phyloP scores from a whole-genome alignment of 2,113 vertebrate genomes.

The Lasiurus borealis region DNA sequence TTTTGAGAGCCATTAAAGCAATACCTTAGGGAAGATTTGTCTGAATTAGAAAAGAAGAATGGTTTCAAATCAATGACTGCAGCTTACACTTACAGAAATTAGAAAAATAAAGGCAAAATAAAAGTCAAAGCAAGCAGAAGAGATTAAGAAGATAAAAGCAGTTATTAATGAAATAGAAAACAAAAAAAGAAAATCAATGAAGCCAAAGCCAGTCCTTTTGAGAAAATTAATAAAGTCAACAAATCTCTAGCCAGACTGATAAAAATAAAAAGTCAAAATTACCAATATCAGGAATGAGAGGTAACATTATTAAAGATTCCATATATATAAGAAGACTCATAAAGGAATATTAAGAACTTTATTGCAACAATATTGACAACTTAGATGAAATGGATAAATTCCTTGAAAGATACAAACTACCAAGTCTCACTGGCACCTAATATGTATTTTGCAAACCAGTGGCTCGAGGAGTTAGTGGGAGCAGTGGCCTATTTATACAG shows the following conservation, averaged over 20 bases:
- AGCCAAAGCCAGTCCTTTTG: neutral
- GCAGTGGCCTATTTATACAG: neutral
- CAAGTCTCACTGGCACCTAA: neutral
- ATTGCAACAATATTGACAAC: neutral
- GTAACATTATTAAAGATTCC: neutral
- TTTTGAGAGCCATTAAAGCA: neutral
- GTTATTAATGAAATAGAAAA: conserved; percentile 14
- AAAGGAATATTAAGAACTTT: conserved; percentile 26
- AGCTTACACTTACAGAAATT: neutral
- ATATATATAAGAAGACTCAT: neutral
- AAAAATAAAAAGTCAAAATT: neutral
- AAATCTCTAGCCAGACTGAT: neutral
- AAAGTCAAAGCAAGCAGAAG: neutral
- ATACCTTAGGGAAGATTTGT: neutral
- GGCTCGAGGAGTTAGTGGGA: neutral
- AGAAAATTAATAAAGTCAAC: neutral
- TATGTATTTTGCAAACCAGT: neutral
- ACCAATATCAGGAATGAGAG: neutral
- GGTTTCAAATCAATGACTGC: neutral
- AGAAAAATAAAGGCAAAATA: conserved; percentile 11
- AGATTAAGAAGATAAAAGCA: neutral
- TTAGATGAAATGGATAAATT: neutral
- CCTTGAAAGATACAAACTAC: conserved; percentile 17
- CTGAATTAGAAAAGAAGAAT: neutral
- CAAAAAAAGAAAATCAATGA: conserved; percentile 1